Evolutionary conservation across 2,113 vertebrate genomes (phyloP), one percentile per base, ranked within the genome.

Genomic region (Clupea harengus): DNA sequence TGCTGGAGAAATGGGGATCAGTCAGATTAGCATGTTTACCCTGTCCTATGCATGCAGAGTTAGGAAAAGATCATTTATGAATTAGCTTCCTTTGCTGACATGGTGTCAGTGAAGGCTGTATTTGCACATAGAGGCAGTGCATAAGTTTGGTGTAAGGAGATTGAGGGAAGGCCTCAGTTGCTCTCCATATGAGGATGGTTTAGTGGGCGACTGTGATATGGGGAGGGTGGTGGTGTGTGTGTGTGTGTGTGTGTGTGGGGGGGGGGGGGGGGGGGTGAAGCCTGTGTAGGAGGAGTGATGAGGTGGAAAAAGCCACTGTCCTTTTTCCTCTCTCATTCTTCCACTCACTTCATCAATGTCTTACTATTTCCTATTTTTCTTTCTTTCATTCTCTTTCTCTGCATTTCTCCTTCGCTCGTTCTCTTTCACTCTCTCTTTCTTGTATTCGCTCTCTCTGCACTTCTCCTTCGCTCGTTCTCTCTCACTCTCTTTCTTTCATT

Each of bases 321-420:
- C 25, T 78, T 15, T 17, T 78, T 32, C 32, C 13, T 78, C 72
- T 78, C 13, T 32, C 10, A 3, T 78, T 39, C 72, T 13, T 78
- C 32, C 72, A 44, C 72, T 32, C 72, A 78, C 72, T 78, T 39
- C 72, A 78, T 78, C 32, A 78, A 28, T 78, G 72, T 39, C 72
- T 67, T 32, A 78, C 13, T 78, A 32, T 78, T 44, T 78, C 72
- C 72, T 78, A 2, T 18, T 39, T 64, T 17, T 32, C 28, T 78
- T 78, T 78, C 39, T 78, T 78, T 78, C 72, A 18, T 32, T 78
- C 72, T 15, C 11, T 78, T 25, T 39, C 67, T 28, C 72, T 39
- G 28, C 28, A 39, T 0, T 4, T 32, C 22, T 67, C n/a, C 64
- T 28, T 67, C 64, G 25, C 64, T 67, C 25, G 8, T 9, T 28